phyloP scores from a whole-genome alignment of 1,140 invertebrate species.

The Drosophila nebulosa region DNA sequence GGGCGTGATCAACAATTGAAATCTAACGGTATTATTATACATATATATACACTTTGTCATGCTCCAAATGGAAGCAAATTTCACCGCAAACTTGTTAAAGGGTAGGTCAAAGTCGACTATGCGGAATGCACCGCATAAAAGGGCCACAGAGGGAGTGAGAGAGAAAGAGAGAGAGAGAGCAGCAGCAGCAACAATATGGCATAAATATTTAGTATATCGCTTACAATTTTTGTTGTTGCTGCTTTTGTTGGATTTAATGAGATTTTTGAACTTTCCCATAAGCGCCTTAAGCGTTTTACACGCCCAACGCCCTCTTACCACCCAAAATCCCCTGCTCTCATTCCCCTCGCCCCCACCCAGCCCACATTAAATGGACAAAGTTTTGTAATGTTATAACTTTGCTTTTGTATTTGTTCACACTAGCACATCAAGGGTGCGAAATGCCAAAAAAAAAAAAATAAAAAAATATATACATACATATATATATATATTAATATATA shows the following conservation, averaged over 20 bases:
- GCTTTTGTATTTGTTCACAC: slow-evolving; percentile 1
- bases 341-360: not conserved
- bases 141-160: not conserved
- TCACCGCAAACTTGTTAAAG: no score
- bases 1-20: no score
- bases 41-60: no score
- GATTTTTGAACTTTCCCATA: not conserved
- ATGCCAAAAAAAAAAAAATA: not conserved
- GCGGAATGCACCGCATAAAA: not conserved
- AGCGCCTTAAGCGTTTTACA: slow-evolving; percentile 1
- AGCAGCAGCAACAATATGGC: slow-evolving; percentile 49
- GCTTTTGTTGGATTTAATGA: not conserved
- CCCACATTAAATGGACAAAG: not conserved
- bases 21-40: no score
- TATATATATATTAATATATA: not conserved
- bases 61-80: no score
- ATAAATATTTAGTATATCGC: slow-evolving; percentile 61
- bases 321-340: not conserved
- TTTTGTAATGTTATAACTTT: not conserved
- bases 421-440: not conserved
- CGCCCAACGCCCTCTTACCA: not conserved
- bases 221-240: slow-evolving; percentile 9
- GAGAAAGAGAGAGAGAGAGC: not conserved
- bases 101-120: no score
- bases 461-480: not conserved